Evolutionary conservation across 35 echinoderm and acorn worm species (phyloP), one percentile per base, ranked within the genome.

Genomic region (Lytechinus pictus): DNA sequence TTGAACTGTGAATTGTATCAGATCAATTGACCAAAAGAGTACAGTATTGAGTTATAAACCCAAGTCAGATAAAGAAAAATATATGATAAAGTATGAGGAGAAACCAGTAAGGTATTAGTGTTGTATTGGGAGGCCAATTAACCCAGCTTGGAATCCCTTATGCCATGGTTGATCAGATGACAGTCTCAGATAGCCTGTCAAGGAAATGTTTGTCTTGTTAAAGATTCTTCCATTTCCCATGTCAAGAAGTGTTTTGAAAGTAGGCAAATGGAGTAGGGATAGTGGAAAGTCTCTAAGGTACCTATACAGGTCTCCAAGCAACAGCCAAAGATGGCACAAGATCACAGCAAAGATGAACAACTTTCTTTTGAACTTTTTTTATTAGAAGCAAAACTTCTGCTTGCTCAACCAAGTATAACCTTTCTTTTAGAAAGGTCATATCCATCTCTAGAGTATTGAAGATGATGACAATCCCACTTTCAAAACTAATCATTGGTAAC

Each of bases 391-490:
- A 79, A 79, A 79, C 66, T 79, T 21, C 61, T 71, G 12, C 60
- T 71, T 2, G 61, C 61, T 19, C 61, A 24, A 6, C 10, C 19
- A 79, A 24, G 66, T 16, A 16, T 16, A 79, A 79, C 66, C 66
- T 79, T n/a, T 79, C 66, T 79, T 79, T 79, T 19, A 7, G 66
- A 79, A 79, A 79, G 66, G 66, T 79, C 66, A 79, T 79, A 19
- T 79, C 66, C 6, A 79, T 24, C 66, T 79, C 66, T 79, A 79
- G 19, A 79, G 66, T 24, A 24, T 24, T 79, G 66, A 79, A 79
- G 66, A 79, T 79, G 66, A 79, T 79, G 66, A 79, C 66, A 79
- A 79, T 79, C 66, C 66, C 66, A 79, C 66, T 79, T 79, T 79
- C 66, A 79, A 79, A 79, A 79, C 66, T 79, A 79, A 79, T 79